Percentiles rank a stretch among this genome's conserved stretches.
Evolutionary conservation across 2,113 vertebrate genomes (phyloP).

Genomic region (Apistogramma diplotaenia): DNA sequence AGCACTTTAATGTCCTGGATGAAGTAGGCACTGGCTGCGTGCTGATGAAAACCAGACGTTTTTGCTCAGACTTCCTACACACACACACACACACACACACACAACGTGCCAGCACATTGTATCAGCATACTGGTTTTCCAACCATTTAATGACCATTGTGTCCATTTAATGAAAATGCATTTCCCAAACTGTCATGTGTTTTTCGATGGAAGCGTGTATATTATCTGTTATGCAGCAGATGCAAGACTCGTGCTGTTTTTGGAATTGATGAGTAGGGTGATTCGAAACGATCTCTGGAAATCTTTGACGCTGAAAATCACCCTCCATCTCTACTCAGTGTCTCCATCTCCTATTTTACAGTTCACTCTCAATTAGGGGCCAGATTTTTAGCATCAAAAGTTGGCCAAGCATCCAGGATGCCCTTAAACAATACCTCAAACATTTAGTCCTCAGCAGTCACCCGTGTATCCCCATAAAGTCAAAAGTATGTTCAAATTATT

Average conservation of each 20-base stretch:
- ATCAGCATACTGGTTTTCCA: neutral
- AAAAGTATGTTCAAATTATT: conserved; percentile 22
- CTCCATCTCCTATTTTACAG: neutral
- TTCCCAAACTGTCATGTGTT: neutral
- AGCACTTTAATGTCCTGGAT: conserved; percentile 57
- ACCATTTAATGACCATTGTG: too few species aligned
- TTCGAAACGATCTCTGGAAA: neutral
- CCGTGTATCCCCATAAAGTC: neutral
- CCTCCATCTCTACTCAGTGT: neutral
- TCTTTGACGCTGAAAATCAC: neutral
- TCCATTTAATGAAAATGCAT: neutral
- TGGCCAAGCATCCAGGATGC: neutral
- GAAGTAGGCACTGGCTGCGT: conserved; percentile 38
- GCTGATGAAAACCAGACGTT: conserved; percentile 67
- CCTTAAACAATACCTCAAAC: conserved; percentile 9
- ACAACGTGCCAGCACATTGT: conserved; percentile 16
- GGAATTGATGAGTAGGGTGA: neutral
- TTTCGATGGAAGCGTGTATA: neutral
- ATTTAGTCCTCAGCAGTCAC: conserved; percentile 4
- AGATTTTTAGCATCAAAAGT: neutral
- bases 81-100: neutral
- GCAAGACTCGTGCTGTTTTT: neutral
- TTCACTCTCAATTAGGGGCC: neutral
- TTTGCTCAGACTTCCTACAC: conserved; percentile 33
- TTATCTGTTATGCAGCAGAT: neutral